These are phyloP conservation scores for Tinamus guttatus DNA, from an alignment of 2,113 vertebrate genomes.

Conservation along the genomic window DNA sequence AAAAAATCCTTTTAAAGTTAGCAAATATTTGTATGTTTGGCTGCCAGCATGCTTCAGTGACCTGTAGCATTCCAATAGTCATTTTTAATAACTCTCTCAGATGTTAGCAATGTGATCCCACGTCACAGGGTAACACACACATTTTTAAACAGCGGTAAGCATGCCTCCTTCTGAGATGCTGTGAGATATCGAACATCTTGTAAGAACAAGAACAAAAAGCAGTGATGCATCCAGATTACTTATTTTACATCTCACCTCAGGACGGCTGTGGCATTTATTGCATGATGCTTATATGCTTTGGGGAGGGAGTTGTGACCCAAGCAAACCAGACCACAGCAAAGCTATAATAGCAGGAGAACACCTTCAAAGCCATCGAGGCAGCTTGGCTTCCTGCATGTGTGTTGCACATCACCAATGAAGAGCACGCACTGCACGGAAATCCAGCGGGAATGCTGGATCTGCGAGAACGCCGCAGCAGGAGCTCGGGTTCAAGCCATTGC, in stretches of 20 bases:
- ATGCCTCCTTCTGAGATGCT: background rate
- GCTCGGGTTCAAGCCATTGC: background rate
- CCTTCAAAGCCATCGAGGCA: background rate
- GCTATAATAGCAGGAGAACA: background rate
- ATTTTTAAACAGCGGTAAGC: background rate
- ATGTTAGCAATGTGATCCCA: background rate
- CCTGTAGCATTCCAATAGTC: background rate
- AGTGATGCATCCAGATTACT: background rate
- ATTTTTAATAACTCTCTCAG: background rate
- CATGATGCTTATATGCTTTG: background rate
- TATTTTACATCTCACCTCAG: background rate
- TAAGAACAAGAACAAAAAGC: background rate
- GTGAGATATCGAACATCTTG: background rate
- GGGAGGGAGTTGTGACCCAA: background rate
- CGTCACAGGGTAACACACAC: background rate
- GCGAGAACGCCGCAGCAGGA: background rate
- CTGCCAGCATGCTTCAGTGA: background rate
- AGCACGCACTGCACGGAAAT: no score
- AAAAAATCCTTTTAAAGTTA: constrained; percentile 17
- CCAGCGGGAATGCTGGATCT: no score
- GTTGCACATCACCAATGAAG: accelerated
- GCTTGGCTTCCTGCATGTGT: background rate
- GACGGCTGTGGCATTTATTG: background rate
- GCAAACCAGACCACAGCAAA: background rate
- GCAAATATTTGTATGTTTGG: background rate